Base-by-base conservation (phyloP, 2,888 invertebrate genomes). In the Diaprepes abbreviatus region DNA sequence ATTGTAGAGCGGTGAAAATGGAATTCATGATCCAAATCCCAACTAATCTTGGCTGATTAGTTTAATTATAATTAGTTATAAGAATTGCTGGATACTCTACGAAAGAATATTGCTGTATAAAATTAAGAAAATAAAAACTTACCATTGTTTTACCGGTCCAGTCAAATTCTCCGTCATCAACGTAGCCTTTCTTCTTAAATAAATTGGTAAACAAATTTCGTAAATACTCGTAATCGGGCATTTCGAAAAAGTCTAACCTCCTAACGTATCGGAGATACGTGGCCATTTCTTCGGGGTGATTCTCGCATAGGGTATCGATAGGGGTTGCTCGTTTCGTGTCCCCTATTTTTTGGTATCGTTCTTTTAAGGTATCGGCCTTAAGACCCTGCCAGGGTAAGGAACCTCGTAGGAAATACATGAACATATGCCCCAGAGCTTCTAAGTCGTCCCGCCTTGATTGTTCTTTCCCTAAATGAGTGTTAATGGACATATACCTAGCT, bases 391-490 rank as follows among this genome's bases (percentile, higher is more conserved):
- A 98, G 79, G 99, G 99, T 86, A 99, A 90, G 86, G 97, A 97
- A 81, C 99, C 99, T 81, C 99, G 91, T 86, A 99, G 90, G 89
- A 99, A 99, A 89, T 99, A 99, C 98, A 99, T 98, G 89, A 99
- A 99, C 99, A 99, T 99, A 88, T 99, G 98, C 33, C 80, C 99
- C 83, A 99, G 89, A 74, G 99, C 99, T 88, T 99, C 99, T 85
- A 99, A 89, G 88, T 99, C 99, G 87, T 99, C 99, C 85, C 98
- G 73, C 85, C 99, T 91, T 83, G 98, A 98, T 91, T 99, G 99
- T 88, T 99, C 99, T 91, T 98, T 97, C 83, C 99, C 99, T 89
- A 99, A 92, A 90, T 99, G 99, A 85, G 99, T 99, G 87, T 99
- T 99, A 87, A 99, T 99, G 87, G 98, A 98, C 99, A 99, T 99